Conservation (phyloP, 2,797 vertebrate species). For the Acipenser ruthenus region DNA sequence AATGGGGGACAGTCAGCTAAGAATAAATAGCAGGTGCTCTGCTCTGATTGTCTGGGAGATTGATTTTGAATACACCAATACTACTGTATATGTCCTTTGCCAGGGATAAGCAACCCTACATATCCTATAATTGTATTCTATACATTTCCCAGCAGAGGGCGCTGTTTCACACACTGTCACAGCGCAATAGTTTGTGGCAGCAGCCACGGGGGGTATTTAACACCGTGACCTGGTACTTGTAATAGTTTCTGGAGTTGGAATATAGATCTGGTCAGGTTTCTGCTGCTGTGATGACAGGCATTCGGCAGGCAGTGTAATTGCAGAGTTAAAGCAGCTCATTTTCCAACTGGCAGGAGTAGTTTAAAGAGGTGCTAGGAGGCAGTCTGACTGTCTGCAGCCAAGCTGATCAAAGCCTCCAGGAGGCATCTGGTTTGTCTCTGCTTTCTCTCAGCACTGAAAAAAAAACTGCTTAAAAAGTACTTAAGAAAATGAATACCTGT, state of each 20-base stretch:
- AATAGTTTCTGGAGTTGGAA: slow-evolving; percentile 55
- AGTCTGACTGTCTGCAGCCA: slow-evolving; percentile 69
- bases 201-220: neutral
- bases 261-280: slow-evolving; percentile 55
- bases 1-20: no score
- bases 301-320: slow-evolving; percentile 68
- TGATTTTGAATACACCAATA: no score
- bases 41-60: no score
- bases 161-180: neutral
- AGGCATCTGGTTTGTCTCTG: slow-evolving; percentile 75
- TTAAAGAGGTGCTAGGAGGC: slow-evolving; percentile 70
- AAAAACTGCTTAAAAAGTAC: slow-evolving; percentile 53
- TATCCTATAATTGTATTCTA: neutral
- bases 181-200: neutral
- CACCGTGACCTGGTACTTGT: slow-evolving; percentile 26
- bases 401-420: slow-evolving; percentile 65
- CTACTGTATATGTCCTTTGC: no score
- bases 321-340: slow-evolving; percentile 65
- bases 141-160: neutral
- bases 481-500: slow-evolving; percentile 65
- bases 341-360: slow-evolving; percentile 63
- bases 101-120: no score
- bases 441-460: slow-evolving; percentile 42
- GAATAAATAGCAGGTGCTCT: no score
- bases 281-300: slow-evolving; percentile 68